These are phyloP conservation scores for Folsomia candida DNA, from an alignment of 2,888 invertebrate species.

Conservation along the genomic window DNA sequence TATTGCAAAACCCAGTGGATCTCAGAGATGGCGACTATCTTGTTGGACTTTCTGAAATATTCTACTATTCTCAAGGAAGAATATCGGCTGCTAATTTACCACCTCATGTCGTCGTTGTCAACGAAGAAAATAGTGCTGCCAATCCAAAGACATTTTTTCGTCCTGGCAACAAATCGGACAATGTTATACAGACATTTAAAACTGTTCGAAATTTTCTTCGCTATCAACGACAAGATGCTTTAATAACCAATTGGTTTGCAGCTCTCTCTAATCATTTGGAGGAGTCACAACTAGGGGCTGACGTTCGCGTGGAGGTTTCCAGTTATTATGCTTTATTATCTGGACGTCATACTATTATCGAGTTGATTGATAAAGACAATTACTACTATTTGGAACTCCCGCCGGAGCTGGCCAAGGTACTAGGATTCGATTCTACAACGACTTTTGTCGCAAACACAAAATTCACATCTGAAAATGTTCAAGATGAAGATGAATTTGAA, in stretches of 20 bases:
- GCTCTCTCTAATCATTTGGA: background rate
- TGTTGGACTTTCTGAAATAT: background rate
- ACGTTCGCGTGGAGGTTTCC: background rate
- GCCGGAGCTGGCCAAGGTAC: background rate
- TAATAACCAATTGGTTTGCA: background rate
- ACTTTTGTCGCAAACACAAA: background rate
- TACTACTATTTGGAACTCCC: background rate
- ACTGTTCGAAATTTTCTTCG: background rate
- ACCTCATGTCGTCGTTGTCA: background rate
- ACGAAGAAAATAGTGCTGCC: background rate
- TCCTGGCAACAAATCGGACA: background rate
- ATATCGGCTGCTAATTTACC: no score
- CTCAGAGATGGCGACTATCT: background rate
- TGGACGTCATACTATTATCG: background rate
- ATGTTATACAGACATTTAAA: background rate
- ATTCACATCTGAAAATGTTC: background rate
- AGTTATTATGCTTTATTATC: background rate
- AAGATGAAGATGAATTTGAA: background rate
- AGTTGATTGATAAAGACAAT: background rate
- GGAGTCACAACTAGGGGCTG: background rate
- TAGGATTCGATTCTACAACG: background rate
- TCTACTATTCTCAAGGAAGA: background rate
- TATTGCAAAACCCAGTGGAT: background rate
- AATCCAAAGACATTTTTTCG: background rate
- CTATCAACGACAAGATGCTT: background rate